These are phyloP conservation scores for Oedothorax gibbosus DNA, from an alignment of 1,140 invertebrate species.

Conservation along the genomic window DNA sequence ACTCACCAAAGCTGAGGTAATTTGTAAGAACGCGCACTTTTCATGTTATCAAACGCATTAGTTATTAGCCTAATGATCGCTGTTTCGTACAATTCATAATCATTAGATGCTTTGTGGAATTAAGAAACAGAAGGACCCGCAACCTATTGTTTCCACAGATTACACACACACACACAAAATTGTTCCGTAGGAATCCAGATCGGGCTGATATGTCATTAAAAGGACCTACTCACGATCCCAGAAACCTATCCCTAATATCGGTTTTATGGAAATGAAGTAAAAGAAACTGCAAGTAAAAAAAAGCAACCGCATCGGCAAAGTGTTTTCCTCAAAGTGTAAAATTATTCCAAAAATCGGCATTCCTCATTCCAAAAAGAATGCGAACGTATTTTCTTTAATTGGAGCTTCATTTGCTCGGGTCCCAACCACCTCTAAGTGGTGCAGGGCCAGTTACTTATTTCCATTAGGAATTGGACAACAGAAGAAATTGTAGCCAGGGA, in stretches of 20 bases:
- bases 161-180: constrained; percentile 30
- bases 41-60: background rate
- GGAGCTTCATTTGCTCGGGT: constrained; percentile 3
- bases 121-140: background rate
- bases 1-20: too few species aligned
- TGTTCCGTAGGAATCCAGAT: background rate
- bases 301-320: background rate
- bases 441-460: constrained; percentile 26
- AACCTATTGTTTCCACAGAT: constrained; percentile 42
- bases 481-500: background rate
- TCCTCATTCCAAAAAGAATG: background rate
- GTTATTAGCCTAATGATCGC: constrained; percentile 13
- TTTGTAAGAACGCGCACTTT: background rate
- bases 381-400: constrained; percentile 30
- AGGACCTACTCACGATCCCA: background rate
- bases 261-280: constrained; percentile 51
- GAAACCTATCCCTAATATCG: constrained; percentile 12
- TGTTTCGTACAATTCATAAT: constrained; percentile 9
- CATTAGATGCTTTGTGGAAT: background rate
- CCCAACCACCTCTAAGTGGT: constrained; percentile 1
- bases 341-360: constrained; percentile 38
- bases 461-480: constrained; percentile 25
- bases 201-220: constrained; percentile 23
- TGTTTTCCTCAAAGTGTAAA: constrained; percentile 45
- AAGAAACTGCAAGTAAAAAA: constrained; percentile 14